Evolutionary conservation across 2,797 vertebrate genomes (phyloP).

Genomic region (Squalus acanthias): DNA sequence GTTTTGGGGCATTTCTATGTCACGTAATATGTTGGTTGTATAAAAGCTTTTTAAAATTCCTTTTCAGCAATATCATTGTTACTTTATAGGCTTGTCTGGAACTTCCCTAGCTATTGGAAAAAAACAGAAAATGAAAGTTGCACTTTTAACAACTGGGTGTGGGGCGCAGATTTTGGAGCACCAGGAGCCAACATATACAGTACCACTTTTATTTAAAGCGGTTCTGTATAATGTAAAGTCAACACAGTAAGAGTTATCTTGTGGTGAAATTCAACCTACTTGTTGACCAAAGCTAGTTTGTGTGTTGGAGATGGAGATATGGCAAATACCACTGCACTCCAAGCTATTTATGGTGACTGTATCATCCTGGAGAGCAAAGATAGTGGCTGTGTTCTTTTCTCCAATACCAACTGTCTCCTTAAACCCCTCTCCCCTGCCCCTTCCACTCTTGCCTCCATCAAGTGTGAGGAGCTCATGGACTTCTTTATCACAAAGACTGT

Average conservation of each 20-base stretch:
- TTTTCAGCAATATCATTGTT: too few relatives aligned
- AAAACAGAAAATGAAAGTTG: too few relatives aligned
- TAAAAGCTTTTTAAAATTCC: too few relatives aligned
- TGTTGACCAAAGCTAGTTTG: neutral
- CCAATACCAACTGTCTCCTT: neutral
- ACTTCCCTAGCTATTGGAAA: too few relatives aligned
- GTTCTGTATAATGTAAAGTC: too few relatives aligned
- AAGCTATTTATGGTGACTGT: neutral
- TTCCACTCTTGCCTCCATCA: neutral
- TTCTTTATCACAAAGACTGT: neutral
- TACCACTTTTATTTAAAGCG: too few relatives aligned
- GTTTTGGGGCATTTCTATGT: neutral
- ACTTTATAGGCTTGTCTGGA: too few relatives aligned
- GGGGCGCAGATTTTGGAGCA: too few relatives aligned
- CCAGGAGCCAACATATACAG: too few relatives aligned
- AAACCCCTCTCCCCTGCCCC: neutral
- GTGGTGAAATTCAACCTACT: neutral
- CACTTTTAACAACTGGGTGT: too few relatives aligned
- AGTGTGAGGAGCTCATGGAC: neutral
- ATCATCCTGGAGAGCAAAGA: neutral
- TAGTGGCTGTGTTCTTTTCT: neutral
- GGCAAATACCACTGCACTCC: neutral
- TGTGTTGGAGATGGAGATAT: neutral
- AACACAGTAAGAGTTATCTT: neutral
- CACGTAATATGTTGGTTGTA: too few relatives aligned